Base-by-base conservation (phyloP, 37 sponge, comb jelly and placozoan genomes). In the Theonella swinhoei region DNA sequence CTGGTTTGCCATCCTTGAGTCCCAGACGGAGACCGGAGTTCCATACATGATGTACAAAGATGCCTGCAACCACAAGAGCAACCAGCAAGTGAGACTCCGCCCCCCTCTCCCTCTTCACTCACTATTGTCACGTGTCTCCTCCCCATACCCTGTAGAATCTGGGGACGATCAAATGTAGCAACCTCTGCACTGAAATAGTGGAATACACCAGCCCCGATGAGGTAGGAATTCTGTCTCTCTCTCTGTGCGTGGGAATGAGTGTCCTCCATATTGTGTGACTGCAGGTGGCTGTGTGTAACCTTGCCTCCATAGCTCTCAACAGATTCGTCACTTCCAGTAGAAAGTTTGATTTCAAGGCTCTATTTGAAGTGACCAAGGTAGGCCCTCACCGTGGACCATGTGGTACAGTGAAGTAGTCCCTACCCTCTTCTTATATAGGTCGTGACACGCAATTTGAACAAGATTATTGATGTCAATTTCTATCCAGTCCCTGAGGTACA, bases 31-130 rank as follows among this genome's bases (percentile, higher is more conserved):
- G 83, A 96, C 99, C 14, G 99, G 99, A 36, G 96, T 97, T 38
- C 99, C 99, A 26, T 99, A 99, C 72, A 99, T 99, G 97, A 72
- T 99, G 24, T 99, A 99, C 88, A 99, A 99, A 80, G 99, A 99
- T 79, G 79, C 88, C 60, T 94, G 97, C 80, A 99, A 99, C 70
- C 70, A 95, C 62, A 99, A 99, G 84, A 99, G 99, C 86, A 99
- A 99, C 72, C 99, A 99, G 81, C 87, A 99, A 84, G 92, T n/a
- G n/a, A n/a, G n/a, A n/a, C n/a, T n/a, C n/a, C 60, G 17, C 60
- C 60, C 60, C 60, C 17, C 19, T 20, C 11, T 20, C 60, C 11
- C 19, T 58, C 19, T 58, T 58, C 11, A 58, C 19, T 58, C 19
- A 19, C 60, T 20, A 58, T 19, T 20, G 19, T 58, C 19, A 19